Percentiles rank a stretch among this genome's conserved stretches.
These are phyloP conservation scores for Diplodus puntazzo DNA, from an alignment of 2,797 vertebrate genomes.

Conservation along the genomic window DNA sequence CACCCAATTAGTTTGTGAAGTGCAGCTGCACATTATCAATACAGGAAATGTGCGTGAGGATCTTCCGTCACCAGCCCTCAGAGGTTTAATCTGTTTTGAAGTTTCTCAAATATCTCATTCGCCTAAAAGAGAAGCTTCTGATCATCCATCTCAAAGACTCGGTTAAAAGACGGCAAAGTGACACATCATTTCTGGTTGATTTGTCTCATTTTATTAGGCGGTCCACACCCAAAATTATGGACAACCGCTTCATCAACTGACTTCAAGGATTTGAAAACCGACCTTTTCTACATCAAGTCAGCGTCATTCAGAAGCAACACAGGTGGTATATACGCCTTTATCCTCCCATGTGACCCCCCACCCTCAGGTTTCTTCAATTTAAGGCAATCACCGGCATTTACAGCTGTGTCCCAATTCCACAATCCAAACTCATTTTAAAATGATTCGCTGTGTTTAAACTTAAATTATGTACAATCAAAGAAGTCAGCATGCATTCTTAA, in stretches of 20 bases:
- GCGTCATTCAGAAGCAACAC: not conserved
- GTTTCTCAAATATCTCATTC: conserved; percentile 32
- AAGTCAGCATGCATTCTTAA: conserved; percentile 23
- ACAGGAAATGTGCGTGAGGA: conserved; percentile 33
- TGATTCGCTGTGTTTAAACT: not conserved
- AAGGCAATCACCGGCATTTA: conserved; percentile 11
- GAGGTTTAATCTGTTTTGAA: conserved; percentile 19
- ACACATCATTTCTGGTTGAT: conserved; percentile 32
- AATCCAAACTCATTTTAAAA: not conserved
- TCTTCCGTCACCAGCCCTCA: conserved; percentile 30
- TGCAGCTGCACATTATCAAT: conserved; percentile 20
- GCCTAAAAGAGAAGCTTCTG: conserved; percentile 16
- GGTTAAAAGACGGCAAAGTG: conserved; percentile 40
- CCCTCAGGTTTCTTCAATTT: conserved; percentile 16
- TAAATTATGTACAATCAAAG: conserved; percentile 16
- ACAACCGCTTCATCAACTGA: not conserved
- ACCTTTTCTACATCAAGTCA: not conserved
- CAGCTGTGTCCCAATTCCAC: conserved; percentile 1
- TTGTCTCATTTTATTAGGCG: conserved; percentile 46
- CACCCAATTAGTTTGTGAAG: conserved; percentile 30
- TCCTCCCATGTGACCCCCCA: not conserved
- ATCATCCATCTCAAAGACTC: conserved; percentile 25
- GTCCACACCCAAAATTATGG: not conserved
- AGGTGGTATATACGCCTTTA: not conserved
- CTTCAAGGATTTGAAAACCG: not conserved